phyloP scores from a whole-genome alignment of 2,113 vertebrate genomes.

The Glaucidium brasilianum region DNA sequence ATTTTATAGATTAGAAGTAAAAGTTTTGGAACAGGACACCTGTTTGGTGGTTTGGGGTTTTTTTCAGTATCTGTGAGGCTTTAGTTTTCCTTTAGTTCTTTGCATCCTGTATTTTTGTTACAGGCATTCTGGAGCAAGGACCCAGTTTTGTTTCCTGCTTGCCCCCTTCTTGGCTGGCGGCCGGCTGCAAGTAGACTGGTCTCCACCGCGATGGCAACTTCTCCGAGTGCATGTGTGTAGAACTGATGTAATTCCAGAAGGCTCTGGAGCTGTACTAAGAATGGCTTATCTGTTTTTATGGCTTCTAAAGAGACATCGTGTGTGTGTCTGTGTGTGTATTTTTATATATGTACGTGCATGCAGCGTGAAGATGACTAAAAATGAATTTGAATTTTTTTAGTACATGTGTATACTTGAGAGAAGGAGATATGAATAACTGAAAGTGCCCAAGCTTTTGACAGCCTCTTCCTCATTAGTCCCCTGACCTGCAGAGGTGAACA shows the following conservation, averaged over 20 bases:
- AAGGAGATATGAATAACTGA: background rate
- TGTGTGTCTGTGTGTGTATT: background rate
- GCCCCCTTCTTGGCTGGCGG: background rate
- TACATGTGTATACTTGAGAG: background rate
- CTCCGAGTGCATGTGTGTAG: background rate
- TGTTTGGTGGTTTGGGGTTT: background rate
- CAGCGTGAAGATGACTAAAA: conserved; percentile 43
- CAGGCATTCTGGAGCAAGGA: background rate
- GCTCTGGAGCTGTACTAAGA: background rate
- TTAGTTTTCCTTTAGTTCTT: background rate
- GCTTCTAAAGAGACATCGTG: background rate
- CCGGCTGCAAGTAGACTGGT: background rate
- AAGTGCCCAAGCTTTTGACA: background rate
- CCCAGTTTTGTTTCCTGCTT: background rate
- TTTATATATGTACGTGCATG: background rate
- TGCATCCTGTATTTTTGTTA: background rate
- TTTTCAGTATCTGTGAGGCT: background rate
- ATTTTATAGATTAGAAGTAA: background rate
- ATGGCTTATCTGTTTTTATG: background rate
- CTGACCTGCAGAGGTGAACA: background rate
- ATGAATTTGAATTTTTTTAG: background rate
- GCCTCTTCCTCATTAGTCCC: background rate
- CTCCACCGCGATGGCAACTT: rapidly evolving
- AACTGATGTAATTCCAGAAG: background rate
- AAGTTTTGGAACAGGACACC: background rate